Evolutionary conservation across 2,797 vertebrate genomes (phyloP), one percentile per base, ranked within the genome.

Genomic region (Silurus lanzhouensis): DNA sequence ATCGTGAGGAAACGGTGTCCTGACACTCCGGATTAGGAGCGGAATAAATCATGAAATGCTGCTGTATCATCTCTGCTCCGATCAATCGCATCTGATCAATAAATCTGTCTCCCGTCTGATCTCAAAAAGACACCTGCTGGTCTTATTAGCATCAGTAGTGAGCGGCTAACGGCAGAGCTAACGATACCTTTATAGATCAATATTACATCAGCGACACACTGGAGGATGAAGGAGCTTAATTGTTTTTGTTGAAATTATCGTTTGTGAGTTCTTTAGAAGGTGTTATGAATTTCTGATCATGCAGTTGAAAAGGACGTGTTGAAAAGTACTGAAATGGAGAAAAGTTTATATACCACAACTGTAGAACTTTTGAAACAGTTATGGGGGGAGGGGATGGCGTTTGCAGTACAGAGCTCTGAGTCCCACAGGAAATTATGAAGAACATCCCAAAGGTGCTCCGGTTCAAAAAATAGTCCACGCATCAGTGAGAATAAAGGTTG

Each of bases 11-110:
- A 89, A 78, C 83, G 63, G 52, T 57, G 84, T 90, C 89, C 91
- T 91, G 93, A 93, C 92, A 84, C 85, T 72, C 88, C 83, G 90
- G 92, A 94, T 95, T 94, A 95, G 87, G 86, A 83, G 81, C 88
- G 91, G 92, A 94, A 95, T 95, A 94, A 95, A 95, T 95, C 94
- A 93, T 91, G 89, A 86, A 87, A 94, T 92, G 91, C 91, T 94
- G 95, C 93, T 92, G 94, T 90, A 94, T 96, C 94, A 93, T 94
- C 93, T 89, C 87, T 90, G 88, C 85, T 88, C 91, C 90, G 92
- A 95, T 95, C 94, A 93, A 94, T 95, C 92, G 90, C 19, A 2
- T 60, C 67, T 46, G 89, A 95, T 95, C 94, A 92, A 96, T 95
- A 93, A 91, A 89, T 93, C 93, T 90, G 93, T 93, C 93, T 92